Evolutionary conservation across 2,113 vertebrate genomes (phyloP), one percentile per base, ranked within the genome.

Genomic region (Lichenostomus cassidix): DNA sequence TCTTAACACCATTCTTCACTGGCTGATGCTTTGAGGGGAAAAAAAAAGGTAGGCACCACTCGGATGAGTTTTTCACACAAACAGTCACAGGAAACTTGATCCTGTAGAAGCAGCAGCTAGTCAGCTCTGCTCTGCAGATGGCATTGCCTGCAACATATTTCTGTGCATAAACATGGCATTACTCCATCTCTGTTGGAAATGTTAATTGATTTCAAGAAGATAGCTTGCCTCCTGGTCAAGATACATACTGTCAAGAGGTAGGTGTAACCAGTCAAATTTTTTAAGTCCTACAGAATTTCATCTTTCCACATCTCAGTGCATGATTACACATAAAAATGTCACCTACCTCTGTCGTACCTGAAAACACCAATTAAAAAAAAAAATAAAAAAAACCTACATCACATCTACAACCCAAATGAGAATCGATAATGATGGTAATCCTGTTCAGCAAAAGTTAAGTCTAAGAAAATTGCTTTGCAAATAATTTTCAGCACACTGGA

Each of bases 151-250:
- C 65, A 95, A 94, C 90, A 91, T 92, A 90, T 83, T 96, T 85
- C 68, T 90, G 93, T 90, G 87, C 83, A 95, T 87, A 95, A 96
- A 87, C 83, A 94, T 92, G 71, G 75, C 92, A 96, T 65, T 92
- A 90, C 91, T 96, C 90, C 87, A 73, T 87, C 87, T 88, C 84
- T 94, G 24, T 67, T 92, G 91, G 63, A 96, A 97, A 96, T 96
- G 96, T 93, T 95, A 97, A 97, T 88, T 96, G 90, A 95, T 95
- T 97, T 94, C 80, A 86, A 85, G 64, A 96, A 78, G 60, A 88
- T 49, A 93, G 70, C 56, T 95, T 92, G 88, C 80, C 88, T 94
- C 86, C 90, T 83, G 90, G 90, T 96, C 94, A 97, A 93, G 80
- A 94, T 52, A 24, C 29, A 56, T 53, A 74, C 70, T 91, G 84